Percentiles rank a stretch among this genome's conserved stretches.
Conservation (phyloP, 2,888 invertebrate genomes). For the Ischnus inquisitorius region DNA sequence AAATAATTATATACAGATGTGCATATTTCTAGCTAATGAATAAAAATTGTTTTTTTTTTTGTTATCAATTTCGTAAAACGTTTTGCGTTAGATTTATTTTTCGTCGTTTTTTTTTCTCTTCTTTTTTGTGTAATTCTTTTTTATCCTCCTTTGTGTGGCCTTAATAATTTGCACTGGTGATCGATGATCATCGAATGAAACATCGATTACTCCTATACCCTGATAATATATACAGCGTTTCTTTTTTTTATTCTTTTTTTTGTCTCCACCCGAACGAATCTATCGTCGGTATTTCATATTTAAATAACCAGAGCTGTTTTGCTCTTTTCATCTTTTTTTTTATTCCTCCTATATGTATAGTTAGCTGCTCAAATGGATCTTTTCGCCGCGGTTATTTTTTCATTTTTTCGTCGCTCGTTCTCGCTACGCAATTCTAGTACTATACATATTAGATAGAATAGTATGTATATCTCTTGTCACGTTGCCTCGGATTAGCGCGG, state of each 20-base stretch:
- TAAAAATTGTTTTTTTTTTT: slow-evolving; percentile 78
- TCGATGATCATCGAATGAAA: slow-evolving; percentile 70
- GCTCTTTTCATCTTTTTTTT: not conserved
- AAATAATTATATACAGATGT: slow-evolving; percentile 83
- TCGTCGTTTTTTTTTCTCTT: slow-evolving; percentile 37
- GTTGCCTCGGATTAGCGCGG: slow-evolving; percentile 59
- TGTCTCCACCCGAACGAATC: slow-evolving; percentile 42
- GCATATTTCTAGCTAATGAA: slow-evolving; percentile 78
- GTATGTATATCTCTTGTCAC: slow-evolving; percentile 40
- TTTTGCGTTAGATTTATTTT: slow-evolving; percentile 46
- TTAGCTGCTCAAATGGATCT: slow-evolving; percentile 28
- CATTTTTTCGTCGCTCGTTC: not conserved
- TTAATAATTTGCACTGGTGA: slow-evolving; percentile 63
- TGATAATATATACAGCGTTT: slow-evolving; percentile 81
- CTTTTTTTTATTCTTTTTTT: slow-evolving; percentile 22
- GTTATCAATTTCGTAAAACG: slow-evolving; percentile 49
- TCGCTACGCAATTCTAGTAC: slow-evolving; percentile 3
- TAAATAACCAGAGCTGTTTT: slow-evolving; percentile 36
- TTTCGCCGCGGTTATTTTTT: not conserved
- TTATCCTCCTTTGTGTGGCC: slow-evolving; percentile 60
- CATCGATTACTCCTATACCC: slow-evolving; percentile 80
- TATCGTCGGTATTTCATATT: slow-evolving; percentile 42
- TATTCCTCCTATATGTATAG: slow-evolving; percentile 18
- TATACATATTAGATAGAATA: slow-evolving; percentile 39
- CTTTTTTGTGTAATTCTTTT: slow-evolving; percentile 19